Base-by-base conservation (phyloP, 2,888 invertebrate genomes). In the Furcula furcula region DNA sequence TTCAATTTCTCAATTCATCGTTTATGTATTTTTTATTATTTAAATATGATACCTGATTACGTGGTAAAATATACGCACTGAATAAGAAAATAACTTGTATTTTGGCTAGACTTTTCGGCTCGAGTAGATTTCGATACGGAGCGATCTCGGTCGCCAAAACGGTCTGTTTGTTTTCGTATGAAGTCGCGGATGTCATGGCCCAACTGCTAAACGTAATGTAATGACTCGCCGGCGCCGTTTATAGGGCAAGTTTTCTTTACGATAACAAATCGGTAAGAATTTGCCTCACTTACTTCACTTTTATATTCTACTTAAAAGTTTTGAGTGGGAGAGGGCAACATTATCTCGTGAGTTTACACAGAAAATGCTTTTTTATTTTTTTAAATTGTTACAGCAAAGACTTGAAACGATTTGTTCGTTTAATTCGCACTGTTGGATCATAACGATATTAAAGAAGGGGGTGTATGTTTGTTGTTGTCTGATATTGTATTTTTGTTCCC, bases 331-430 rank as follows among this genome's bases (percentile, higher is more conserved):
- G 34, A 36, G 38, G 41, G n/a, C 34, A 34, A 44, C 26, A 54
- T 54, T 54, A 56, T 56, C 43, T 51, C 44, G 50, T 51, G 9
- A 11, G 9, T 16, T 27, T 15, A 4, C 2, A 7, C 13, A n/a
- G 27, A 15, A n/a, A n/a, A 9, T 3, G 10, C 3, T 1, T 16
- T 27, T 27, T 27, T 16, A 0, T 14, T 16, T n/a, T n/a, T 10
- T 9, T 27, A 27, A 27, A 15, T 9, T 16, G 9, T 9, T 10
- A 4, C 6, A 9, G 5, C 5, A 16, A 15, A 27, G 14, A 54
- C 75, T 7, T 1, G 20, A n/a, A 20, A 20, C 9, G 71, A 76
- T 75, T 76, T 69, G 72, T 73, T 60, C 73, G 75, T 71, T 76
- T 6, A 6, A 6, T 72, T 69, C 67, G 61, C 51, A 51, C 35